Evolutionary conservation across 2,113 vertebrate genomes (phyloP), one percentile per base, ranked within the genome.

Genomic region (Menidia beryllina): DNA sequence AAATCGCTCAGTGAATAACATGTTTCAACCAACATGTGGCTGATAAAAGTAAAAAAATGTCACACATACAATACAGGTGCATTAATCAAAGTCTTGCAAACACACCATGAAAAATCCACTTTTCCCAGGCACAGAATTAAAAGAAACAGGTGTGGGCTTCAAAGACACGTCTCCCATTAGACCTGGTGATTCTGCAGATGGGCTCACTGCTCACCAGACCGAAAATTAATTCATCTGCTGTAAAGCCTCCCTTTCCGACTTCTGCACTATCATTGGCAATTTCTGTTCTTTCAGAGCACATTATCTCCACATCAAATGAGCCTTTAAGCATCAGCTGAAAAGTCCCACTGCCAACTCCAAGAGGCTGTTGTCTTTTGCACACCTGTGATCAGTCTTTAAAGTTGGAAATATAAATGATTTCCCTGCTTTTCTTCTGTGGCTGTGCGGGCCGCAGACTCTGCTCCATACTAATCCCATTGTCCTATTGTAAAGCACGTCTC

Each of bases 101-200:
- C 39, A 41, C 8, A 51, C 25, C 2, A 3, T n/a, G 17, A 45
- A 27, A 59, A 55, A 71, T 54, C n/a, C 19, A 27, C 56, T 62
- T 38, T 66, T 11, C 41, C 14, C 36, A 26, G 6, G 13, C 26
- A 9, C 21, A 65, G 12, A 36, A 7, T 23, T 3, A 25, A 56
- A 43, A 66, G 5, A 53, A 53, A 13, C 49, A 43, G 26, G 27
- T 56, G 25, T 60, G 25, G 41, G 30, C 36, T 71, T 47, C 38
- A 39, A 41, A 50, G 36, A 75, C 2, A 10, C 10, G 11, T 51
- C 2, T 30, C 26, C 23, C 6, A 8, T 14, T 51, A 12, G 38
- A 64, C 20, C n/a, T 15, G 30, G n/a, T 9, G 41, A 26, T 15
- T 20, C 38, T n/a, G 52, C 7, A 5, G 10, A 54, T 24, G 12